These are phyloP conservation scores for Corythaixoides concolor DNA, from an alignment of 2,113 vertebrate species.

Conservation along the genomic window DNA sequence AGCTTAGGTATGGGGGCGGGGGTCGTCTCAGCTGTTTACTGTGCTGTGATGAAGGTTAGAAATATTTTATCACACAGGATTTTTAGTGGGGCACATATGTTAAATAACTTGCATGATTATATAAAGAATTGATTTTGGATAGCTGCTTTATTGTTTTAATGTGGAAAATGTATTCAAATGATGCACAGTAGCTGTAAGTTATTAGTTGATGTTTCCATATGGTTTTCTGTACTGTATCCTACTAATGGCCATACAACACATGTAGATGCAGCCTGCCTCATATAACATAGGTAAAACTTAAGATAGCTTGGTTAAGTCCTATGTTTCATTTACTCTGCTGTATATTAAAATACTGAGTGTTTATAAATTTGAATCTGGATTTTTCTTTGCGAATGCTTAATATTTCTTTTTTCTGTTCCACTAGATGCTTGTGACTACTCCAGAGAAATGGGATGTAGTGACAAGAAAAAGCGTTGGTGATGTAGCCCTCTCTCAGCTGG, in stretches of 20 bases:
- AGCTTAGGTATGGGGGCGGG: neutral
- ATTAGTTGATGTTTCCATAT: neutral
- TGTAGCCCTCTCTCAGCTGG: slow-evolving; percentile 92
- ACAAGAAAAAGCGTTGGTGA: slow-evolving; percentile 98
- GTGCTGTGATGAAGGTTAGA: neutral
- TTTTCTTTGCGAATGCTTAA: neutral
- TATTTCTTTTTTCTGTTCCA: neutral
- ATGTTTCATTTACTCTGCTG: neutral
- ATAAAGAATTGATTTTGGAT: neutral
- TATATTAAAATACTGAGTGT: neutral
- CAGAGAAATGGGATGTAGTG: slow-evolving; percentile 98
- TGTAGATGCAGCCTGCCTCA: neutral
- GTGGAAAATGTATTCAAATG: neutral
- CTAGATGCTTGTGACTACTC: slow-evolving; percentile 98
- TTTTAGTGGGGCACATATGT: neutral
- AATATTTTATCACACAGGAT: neutral
- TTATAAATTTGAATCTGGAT: neutral
- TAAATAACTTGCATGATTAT: neutral
- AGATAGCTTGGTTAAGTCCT: neutral
- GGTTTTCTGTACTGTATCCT: neutral
- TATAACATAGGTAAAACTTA: neutral
- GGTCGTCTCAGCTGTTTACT: neutral
- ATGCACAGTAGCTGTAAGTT: neutral
- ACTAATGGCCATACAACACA: neutral
- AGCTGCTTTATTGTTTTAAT: neutral